phyloP scores from a whole-genome alignment of 2,113 vertebrate species.

The Benitochromis conjunctus region DNA sequence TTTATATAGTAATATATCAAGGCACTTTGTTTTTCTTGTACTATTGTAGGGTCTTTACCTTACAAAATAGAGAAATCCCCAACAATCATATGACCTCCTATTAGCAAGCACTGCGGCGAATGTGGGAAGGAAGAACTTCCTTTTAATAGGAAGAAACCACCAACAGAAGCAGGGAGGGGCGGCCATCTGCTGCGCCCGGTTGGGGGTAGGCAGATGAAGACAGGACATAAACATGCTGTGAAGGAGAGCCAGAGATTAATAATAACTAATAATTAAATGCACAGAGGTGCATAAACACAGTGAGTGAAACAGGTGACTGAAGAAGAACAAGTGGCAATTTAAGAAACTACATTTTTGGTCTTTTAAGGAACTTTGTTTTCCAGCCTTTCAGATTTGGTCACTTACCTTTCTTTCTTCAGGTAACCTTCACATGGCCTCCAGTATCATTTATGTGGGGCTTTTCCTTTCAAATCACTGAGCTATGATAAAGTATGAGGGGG shows the following conservation, averaged over 20 bases:
- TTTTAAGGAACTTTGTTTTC: background rate
- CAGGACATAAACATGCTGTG: background rate
- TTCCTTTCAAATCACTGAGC: background rate
- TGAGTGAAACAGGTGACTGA: background rate
- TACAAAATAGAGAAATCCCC: too few relatives aligned
- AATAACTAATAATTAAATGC: background rate
- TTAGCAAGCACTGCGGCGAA: background rate
- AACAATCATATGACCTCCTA: too few relatives aligned
- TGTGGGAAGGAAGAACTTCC: background rate
- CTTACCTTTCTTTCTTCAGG: background rate
- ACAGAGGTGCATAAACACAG: background rate
- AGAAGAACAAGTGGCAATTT: background rate
- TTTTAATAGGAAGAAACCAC: background rate
- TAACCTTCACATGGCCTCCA: background rate
- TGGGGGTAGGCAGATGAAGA: background rate
- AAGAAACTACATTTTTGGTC: rapidly evolving
- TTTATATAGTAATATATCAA: background rate
- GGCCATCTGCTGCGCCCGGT: rapidly evolving
- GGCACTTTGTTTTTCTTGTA: too few relatives aligned
- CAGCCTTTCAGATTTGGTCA: background rate
- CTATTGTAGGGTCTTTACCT: too few relatives aligned
- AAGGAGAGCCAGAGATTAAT: background rate
- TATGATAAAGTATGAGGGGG: background rate
- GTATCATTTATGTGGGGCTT: background rate
- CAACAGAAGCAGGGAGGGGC: background rate